Evolutionary conservation across 2,113 vertebrate species (phyloP).

Genomic region (Mionectes macconnelli): DNA sequence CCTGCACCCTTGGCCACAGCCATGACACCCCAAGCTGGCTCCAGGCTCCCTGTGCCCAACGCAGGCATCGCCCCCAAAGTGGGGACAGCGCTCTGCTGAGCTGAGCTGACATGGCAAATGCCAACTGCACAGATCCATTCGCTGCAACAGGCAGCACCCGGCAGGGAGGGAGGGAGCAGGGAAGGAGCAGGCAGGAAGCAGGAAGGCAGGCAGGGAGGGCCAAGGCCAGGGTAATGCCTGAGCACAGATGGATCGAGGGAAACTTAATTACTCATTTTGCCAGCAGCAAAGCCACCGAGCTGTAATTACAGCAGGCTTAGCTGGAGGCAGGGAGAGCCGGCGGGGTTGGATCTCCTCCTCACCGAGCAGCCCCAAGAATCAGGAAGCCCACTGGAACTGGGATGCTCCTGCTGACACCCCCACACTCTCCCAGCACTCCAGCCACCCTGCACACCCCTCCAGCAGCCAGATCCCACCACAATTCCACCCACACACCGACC

Average conservation of each 20-base stretch:
- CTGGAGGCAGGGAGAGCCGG: background rate
- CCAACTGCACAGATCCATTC: background rate
- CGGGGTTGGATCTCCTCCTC: background rate
- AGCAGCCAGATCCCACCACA: background rate
- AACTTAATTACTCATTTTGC: background rate
- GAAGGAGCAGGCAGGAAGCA: background rate
- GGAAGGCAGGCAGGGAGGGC: background rate
- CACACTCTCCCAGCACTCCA: accelerated
- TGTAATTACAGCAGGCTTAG: constrained; percentile 25
- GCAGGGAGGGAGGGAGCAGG: background rate
- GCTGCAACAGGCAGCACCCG: background rate
- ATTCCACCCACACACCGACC: accelerated
- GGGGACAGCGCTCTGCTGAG: background rate
- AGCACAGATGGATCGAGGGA: background rate
- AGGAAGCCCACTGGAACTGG: background rate
- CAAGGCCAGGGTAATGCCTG: background rate
- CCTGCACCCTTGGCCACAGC: background rate
- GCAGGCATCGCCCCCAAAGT: accelerated
- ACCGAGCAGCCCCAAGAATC: background rate
- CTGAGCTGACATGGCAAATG: accelerated
- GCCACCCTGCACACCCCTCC: background rate
- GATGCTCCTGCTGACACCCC: background rate
- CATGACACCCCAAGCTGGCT: background rate
- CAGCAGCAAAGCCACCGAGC: constrained; percentile 1
- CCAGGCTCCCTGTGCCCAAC: background rate